These are phyloP conservation scores for Puntigrus tetrazona DNA, from an alignment of 2,113 vertebrate species.

Conservation along the genomic window DNA sequence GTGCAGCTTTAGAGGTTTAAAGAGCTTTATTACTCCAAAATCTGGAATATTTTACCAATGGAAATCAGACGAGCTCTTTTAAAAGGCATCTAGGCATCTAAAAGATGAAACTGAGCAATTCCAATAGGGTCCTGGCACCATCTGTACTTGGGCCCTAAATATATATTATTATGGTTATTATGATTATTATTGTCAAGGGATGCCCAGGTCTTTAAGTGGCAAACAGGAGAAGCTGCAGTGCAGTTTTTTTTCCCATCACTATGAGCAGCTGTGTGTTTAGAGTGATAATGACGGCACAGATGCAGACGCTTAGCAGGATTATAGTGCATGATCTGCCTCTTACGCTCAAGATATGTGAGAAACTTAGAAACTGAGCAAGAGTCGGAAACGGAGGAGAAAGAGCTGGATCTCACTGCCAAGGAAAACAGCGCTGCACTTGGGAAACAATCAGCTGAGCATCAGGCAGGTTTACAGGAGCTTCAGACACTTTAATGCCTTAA, in stretches of 20 bases:
- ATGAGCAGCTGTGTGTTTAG: background rate
- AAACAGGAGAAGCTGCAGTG: background rate
- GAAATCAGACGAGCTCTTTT: background rate
- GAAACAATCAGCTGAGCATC: background rate
- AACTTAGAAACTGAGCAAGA: conserved; percentile 1
- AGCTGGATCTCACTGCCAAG: background rate
- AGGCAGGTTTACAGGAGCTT: conserved; percentile 16
- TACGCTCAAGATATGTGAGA: background rate
- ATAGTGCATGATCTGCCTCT: background rate
- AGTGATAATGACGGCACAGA: too few relatives aligned
- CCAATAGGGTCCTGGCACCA: too few relatives aligned
- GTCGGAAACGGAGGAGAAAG: background rate
- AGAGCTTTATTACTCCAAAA: background rate
- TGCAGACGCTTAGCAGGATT: background rate
- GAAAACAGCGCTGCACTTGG: conserved; percentile 17
- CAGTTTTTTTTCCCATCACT: background rate
- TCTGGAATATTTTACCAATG: background rate
- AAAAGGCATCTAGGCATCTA: too few relatives aligned
- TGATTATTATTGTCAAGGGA: background rate
- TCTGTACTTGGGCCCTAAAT: too few relatives aligned
- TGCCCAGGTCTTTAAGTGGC: background rate
- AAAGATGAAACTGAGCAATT: too few relatives aligned
- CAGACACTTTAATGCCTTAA: background rate
- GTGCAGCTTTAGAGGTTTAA: background rate
- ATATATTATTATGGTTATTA: too few relatives aligned